These are phyloP conservation scores for Illadopsis cleaveri DNA, from an alignment of 2,113 vertebrate genomes.

Conservation along the genomic window DNA sequence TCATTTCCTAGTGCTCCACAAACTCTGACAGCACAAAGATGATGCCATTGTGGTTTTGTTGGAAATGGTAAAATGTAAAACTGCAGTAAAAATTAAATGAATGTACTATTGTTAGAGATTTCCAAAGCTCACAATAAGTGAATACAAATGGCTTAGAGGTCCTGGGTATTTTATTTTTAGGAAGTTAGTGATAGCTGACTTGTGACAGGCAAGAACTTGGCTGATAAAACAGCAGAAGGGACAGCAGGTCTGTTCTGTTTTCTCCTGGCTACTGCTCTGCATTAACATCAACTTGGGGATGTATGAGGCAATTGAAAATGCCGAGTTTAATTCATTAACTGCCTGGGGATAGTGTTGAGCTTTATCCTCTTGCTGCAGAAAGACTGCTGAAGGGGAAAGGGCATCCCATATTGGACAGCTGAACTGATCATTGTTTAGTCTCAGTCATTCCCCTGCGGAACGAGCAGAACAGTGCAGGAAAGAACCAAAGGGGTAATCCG, in stretches of 20 bases:
- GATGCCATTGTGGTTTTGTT: not conserved
- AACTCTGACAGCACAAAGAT: not conserved
- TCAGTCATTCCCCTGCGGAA: not conserved
- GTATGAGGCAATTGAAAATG: conserved; percentile 26
- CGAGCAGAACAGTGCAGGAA: not conserved
- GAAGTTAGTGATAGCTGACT: not conserved
- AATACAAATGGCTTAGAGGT: conserved; percentile 14
- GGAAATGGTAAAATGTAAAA: conserved; percentile 8
- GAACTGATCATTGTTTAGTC: not conserved
- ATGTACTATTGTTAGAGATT: conserved; percentile 38
- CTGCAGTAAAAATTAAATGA: conserved; percentile 17
- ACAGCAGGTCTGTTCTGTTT: not conserved
- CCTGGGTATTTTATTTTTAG: not conserved
- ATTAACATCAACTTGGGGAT: conserved; percentile 13
- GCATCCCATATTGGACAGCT: not conserved
- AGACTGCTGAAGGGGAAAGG: not conserved
- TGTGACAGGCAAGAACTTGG: not conserved
- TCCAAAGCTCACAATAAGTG: conserved; percentile 11
- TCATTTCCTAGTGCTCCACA: not conserved
- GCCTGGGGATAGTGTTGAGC: not conserved
- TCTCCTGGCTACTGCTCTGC: not conserved
- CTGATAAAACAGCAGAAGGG: not conserved
- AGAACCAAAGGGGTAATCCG: not conserved
- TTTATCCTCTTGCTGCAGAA: not conserved
- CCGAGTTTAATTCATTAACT: not conserved